These are phyloP conservation scores for Botrylloides violaceus DNA, from an alignment of 23 tunicate species.

Conservation along the genomic window DNA sequence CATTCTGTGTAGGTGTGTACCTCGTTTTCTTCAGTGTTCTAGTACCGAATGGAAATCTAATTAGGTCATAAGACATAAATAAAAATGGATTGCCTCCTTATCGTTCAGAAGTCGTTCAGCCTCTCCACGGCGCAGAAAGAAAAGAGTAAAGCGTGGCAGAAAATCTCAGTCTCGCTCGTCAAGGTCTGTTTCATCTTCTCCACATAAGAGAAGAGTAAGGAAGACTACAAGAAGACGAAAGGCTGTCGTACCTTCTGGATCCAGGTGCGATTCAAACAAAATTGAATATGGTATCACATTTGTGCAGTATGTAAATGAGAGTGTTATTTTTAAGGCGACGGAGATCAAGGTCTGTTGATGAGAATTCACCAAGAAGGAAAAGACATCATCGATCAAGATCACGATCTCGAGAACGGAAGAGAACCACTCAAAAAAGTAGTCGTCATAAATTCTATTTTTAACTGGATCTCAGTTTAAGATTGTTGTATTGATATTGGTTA, in stretches of 20 bases:
- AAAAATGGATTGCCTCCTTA: too few relatives aligned
- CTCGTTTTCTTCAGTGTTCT: too few relatives aligned
- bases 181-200: conserved; percentile 6
- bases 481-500: background rate
- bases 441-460: background rate
- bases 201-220: background rate
- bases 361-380: background rate
- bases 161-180: background rate
- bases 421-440: background rate
- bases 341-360: background rate
- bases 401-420: background rate
- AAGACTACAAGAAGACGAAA: background rate
- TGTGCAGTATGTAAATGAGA: background rate
- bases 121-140: conserved; percentile 1
- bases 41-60: too few relatives aligned
- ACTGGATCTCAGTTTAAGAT: background rate
- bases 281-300: too few relatives aligned
- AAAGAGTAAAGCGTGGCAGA: background rate
- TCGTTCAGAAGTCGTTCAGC: background rate
- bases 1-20: too few relatives aligned
- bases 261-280: too few relatives aligned
- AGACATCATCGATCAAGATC: background rate
- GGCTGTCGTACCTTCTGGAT: too few relatives aligned
- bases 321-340: background rate
- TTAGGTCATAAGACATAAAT: too few relatives aligned